Evolutionary conservation across 1,140 invertebrate species (phyloP), one percentile per base, ranked within the genome.

Genomic region (Vanessa atalanta): DNA sequence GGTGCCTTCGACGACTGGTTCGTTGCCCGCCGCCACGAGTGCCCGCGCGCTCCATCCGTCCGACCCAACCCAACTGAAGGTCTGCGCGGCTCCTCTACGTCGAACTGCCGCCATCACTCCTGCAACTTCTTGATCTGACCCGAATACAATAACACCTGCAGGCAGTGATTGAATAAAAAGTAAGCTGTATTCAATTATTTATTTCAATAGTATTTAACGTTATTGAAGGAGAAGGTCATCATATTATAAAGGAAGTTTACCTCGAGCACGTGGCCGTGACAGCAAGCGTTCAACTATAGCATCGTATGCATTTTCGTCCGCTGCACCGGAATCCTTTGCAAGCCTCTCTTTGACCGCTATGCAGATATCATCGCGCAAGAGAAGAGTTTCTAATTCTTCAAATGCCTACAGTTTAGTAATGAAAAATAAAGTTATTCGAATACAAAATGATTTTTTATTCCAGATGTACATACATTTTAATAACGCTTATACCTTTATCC

Each of bases 91-190:
- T 83, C 98, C 98, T 77, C 95, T 94, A n/a, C 97, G 94, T 37
- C 95, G 93, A 1, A 98, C 97, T 0, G 98, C 98, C 74, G 96
- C 94, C 98, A 99, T 99, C 73, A 99, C 95, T 47, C 96, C 97
- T 0, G 97, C 97, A 31, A 99, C 98, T 93, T 99, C 98, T 93
- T 99, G 98, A 93, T 99, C 98, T 1, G 98, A 99, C 1, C 97
- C 98, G 88, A 98, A 99, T 80, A 99, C 96, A 69, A 99, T 98
- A 47, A 98, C 98, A 55, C 98, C 98, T 98, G 93, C 15, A 14
- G 65, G 16, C 20, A 43, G 9, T 50, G 7, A 64, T 51, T 65
- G 3, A 43, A 43, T 43, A 43, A 43, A 43, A 43, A 43, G 6
- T 9, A 43, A 43, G 7, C 7, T 43, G 37, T 5, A 3, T 31